phyloP scores from a whole-genome alignment of 2,113 vertebrate species.

The Taurulus bubalis region DNA sequence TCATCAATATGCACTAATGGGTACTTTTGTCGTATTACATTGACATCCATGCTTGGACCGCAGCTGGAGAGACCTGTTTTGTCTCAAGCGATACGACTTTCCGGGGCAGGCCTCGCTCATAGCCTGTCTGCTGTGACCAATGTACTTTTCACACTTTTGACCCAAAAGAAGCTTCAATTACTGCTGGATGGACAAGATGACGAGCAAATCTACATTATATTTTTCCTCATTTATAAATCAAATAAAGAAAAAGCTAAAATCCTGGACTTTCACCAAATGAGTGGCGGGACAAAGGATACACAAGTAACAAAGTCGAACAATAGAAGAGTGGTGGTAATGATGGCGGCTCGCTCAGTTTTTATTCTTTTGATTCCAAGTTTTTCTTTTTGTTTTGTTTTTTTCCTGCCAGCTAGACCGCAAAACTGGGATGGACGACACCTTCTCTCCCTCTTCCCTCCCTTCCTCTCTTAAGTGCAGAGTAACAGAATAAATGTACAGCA shows the following conservation, averaged over 20 bases:
- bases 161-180: conserved; percentile 83
- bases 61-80: conserved; percentile 86
- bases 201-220: conserved; percentile 78
- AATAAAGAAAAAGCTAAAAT: conserved; percentile 76
- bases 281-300: conserved; percentile 58
- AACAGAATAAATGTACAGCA: conserved; percentile 90
- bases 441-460: conserved; percentile 48
- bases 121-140: conserved; percentile 89
- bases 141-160: conserved; percentile 81
- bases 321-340: conserved; percentile 65
- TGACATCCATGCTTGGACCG: conserved; percentile 86
- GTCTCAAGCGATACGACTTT: conserved; percentile 84
- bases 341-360: conserved; percentile 54
- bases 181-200: conserved; percentile 81
- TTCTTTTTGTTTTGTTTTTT: conserved; percentile 36
- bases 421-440: conserved; percentile 81
- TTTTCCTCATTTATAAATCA: conserved; percentile 83
- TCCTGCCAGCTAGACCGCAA: conserved; percentile 82
- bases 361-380: conserved; percentile 61
- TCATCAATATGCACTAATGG: conserved; percentile 92
- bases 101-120: conserved; percentile 82
- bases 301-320: conserved; percentile 71
- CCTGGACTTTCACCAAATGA: conserved; percentile 84
- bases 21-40: conserved; percentile 88
- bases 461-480: conserved; percentile 57